Conservation (phyloP, 2,888 invertebrate genomes). For the Erebia palarica region DNA sequence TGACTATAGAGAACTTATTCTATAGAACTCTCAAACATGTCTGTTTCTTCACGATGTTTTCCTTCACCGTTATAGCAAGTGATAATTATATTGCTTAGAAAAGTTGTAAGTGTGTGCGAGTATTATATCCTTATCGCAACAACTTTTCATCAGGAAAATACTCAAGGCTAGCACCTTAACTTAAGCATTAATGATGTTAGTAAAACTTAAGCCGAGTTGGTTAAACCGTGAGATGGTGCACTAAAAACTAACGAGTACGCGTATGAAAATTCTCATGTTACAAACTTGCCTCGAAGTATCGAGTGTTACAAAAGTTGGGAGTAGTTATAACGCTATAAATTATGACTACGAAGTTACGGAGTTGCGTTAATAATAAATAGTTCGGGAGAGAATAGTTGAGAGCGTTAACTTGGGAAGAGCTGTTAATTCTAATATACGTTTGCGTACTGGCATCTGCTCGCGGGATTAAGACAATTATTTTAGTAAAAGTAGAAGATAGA, state of each 20-base stretch:
- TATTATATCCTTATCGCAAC: background rate
- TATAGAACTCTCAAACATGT: too few relatives aligned
- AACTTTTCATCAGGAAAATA: background rate
- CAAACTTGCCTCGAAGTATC: constrained; percentile 33
- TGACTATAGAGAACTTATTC: too few relatives aligned
- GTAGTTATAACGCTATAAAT: constrained; percentile 54
- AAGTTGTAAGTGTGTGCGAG: too few relatives aligned
- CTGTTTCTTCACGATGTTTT: too few relatives aligned
- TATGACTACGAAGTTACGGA: constrained; percentile 47
- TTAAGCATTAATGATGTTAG: constrained; percentile 6
- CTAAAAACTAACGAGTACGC: constrained; percentile 6
- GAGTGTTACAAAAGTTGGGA: constrained; percentile 40
- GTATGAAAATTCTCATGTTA: constrained; percentile 28
- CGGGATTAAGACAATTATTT: constrained; percentile 14
- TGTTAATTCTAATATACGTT: constrained; percentile 34
- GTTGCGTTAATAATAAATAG: constrained; percentile 56
- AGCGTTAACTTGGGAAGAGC: constrained; percentile 33
- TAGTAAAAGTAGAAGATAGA: background rate
- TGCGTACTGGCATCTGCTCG: constrained; percentile 2
- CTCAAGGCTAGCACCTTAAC: background rate
- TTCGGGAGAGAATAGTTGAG: constrained; percentile 38
- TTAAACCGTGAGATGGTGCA: constrained; percentile 6
- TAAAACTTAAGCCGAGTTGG: constrained; percentile 2
- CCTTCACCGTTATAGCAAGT: too few relatives aligned
- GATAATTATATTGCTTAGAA: too few relatives aligned